Base-by-base conservation (phyloP, 1,140 invertebrate species). In the Neocloeon triangulifer region DNA sequence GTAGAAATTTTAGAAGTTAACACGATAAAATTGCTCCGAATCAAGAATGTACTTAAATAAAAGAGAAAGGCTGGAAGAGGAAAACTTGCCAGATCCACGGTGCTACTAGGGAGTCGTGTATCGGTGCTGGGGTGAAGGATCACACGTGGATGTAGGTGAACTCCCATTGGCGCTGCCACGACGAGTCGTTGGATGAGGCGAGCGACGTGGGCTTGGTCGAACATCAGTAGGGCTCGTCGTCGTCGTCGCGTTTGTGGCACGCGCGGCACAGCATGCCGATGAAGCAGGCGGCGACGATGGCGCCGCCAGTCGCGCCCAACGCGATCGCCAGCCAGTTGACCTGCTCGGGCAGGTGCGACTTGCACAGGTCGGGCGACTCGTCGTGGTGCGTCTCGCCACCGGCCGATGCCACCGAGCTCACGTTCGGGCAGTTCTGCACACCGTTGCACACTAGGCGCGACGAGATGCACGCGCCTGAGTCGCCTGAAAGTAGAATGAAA, bases 371-470 rank as follows among this genome's bases (percentile, higher is more conserved):
- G 3, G 64, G 57, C 2, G 66, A 61, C 43, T 73, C 69, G 43
- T 73, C 69, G 22, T 30, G 21, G 9, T 35, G 16, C 16, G 7
- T 25, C 13, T 39, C 35, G 10, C 17, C 31, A 7, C 30, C 19
- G 6, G 35, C 38, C 0, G 39, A 37, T 8, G 27, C 37, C 8
- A 42, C 28, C 22, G 35, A 30, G 14, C 7, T 6, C 10, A n/a
- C 9, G 37, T 75, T 76, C 0, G 80, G 82, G 51, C 82, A 88
- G 51, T 86, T 84, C 1, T 78, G 62, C 1, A 84, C 62, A 8
- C 81, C 82, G 45, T 89, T 85, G 46, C 82, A 89, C 0, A 86
- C 63, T 9, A 86, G 56, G 39, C 73, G 59, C 5, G 65, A 61
- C 1, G 78, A 75, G 41, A 89, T 80, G 44, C 81, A 88, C 4